These are phyloP conservation scores for Artibeus lituratus DNA, from an alignment of 2,797 vertebrate species.

Conservation along the genomic window DNA sequence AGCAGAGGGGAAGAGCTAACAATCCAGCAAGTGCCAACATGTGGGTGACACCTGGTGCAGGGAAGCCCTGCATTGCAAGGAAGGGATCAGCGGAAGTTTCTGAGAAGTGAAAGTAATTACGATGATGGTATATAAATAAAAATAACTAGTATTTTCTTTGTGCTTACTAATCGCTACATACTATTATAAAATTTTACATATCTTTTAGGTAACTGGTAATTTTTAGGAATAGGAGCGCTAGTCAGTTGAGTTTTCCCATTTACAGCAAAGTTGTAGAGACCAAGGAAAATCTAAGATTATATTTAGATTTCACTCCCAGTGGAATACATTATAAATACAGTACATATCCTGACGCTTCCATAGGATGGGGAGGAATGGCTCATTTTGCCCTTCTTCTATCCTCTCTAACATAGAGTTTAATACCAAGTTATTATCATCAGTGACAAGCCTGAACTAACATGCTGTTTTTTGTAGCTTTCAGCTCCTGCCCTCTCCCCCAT, in stretches of 20 bases:
- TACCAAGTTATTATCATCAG: not conserved
- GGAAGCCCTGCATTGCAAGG: not conserved
- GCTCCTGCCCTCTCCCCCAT: not conserved
- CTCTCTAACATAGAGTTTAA: not conserved
- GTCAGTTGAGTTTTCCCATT: not conserved
- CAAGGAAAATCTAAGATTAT: not conserved
- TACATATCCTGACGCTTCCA: not conserved
- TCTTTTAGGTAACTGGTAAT: not conserved
- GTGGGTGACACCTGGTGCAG: not conserved
- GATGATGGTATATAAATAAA: not conserved
- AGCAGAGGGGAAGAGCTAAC: not conserved
- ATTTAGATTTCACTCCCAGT: not conserved
- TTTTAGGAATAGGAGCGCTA: not conserved
- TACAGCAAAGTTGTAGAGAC: not conserved
- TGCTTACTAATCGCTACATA: not conserved
- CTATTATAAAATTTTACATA: not conserved
- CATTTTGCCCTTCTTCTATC: not conserved
- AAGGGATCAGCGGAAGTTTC: not conserved
- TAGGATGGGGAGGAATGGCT: rapidly evolving
- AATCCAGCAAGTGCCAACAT: not conserved
- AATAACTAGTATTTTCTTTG: not conserved
- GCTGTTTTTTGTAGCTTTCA: not conserved
- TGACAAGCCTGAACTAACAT: not conserved
- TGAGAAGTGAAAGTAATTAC: not conserved
- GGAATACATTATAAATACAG: not conserved